phyloP scores from a whole-genome alignment of 2,113 vertebrate genomes.

The Dicentrarchus labrax region DNA sequence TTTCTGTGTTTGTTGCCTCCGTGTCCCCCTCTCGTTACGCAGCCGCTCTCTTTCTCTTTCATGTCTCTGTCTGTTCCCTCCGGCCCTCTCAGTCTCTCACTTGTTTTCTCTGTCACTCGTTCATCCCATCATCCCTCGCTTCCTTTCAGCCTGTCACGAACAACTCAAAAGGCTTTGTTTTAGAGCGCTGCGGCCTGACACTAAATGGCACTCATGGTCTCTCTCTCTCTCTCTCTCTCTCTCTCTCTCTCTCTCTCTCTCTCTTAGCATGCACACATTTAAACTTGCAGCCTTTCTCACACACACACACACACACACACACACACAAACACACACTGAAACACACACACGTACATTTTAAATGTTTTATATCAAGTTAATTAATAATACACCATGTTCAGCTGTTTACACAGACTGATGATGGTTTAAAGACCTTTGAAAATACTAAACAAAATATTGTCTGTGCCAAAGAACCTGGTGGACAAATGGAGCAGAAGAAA shows the following conservation, averaged over 20 bases:
- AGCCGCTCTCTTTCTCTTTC: slow-evolving; percentile 33
- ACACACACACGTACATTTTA: not conserved
- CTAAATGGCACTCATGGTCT: slow-evolving; percentile 57
- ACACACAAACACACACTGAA: not conserved
- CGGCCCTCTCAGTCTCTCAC: slow-evolving; percentile 46
- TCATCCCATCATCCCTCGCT: slow-evolving; percentile 57
- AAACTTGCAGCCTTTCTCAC: not conserved
- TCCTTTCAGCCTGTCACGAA: slow-evolving; percentile 50
- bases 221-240: slow-evolving; percentile 7
- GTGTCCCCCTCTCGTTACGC: slow-evolving; percentile 10
- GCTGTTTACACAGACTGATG: not conserved
- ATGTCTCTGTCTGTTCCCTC: slow-evolving; percentile 28
- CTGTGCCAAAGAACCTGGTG: not conserved
- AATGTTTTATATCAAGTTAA: not conserved
- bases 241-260: not conserved
- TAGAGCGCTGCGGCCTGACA: slow-evolving; percentile 60
- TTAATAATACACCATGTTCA: not conserved
- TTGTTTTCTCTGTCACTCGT: slow-evolving; percentile 51
- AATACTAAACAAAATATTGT: not conserved
- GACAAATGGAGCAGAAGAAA: too few relatives aligned
- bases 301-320: not conserved
- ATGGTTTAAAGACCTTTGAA: not conserved
- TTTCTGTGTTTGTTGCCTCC: not conserved
- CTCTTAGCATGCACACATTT: not conserved
- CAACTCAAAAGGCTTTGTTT: slow-evolving; percentile 62